Conservation (phyloP, 2,888 invertebrate species). For the Callyntrura sp. region DNA sequence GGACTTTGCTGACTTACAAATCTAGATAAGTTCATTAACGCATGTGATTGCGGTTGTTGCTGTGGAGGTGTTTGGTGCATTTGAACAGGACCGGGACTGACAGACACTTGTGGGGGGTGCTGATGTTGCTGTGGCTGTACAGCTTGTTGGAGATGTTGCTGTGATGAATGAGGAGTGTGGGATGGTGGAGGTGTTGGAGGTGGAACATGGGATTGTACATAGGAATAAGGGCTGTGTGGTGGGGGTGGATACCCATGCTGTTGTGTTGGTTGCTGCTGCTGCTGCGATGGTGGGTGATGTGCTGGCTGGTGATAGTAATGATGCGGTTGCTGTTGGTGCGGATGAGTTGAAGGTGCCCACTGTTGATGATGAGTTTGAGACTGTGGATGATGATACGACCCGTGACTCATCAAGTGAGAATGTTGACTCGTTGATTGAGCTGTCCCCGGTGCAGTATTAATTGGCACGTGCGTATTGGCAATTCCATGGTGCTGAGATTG, state of each 20-base stretch:
- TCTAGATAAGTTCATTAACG: constrained; percentile 81
- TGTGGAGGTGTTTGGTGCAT: constrained; percentile 64
- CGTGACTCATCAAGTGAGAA: constrained; percentile 58
- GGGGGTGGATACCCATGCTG: constrained; percentile 71
- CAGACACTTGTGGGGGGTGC: constrained; percentile 63
- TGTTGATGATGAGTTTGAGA: constrained; percentile 66
- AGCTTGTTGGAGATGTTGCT: constrained; percentile 66
- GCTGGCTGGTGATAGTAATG: constrained; percentile 71
- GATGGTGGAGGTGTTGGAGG: constrained; percentile 65
- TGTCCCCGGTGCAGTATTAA: constrained; percentile 12
- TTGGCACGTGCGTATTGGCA: constrained; percentile 53
- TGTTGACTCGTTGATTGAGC: constrained; percentile 51
- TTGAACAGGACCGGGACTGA: constrained; percentile 63
- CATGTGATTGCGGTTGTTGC: constrained; percentile 69
- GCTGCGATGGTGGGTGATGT: constrained; percentile 61
- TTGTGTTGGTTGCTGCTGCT: constrained; percentile 61
- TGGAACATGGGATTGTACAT: constrained; percentile 56
- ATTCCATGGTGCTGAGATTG: constrained; percentile 57
- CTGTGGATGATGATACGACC: constrained; percentile 52
- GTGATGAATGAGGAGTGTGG: constrained; percentile 46
- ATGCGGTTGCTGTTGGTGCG: constrained; percentile 73
- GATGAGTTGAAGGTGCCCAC: constrained; percentile 50
- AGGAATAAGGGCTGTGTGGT: constrained; percentile 70
- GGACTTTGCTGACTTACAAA: constrained; percentile 80
- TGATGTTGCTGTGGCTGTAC: constrained; percentile 61